Evolutionary conservation across 37 sponge, comb jelly and placozoan genomes (phyloP), one percentile per base, ranked within the genome.

Genomic region (Geodia barretti): DNA sequence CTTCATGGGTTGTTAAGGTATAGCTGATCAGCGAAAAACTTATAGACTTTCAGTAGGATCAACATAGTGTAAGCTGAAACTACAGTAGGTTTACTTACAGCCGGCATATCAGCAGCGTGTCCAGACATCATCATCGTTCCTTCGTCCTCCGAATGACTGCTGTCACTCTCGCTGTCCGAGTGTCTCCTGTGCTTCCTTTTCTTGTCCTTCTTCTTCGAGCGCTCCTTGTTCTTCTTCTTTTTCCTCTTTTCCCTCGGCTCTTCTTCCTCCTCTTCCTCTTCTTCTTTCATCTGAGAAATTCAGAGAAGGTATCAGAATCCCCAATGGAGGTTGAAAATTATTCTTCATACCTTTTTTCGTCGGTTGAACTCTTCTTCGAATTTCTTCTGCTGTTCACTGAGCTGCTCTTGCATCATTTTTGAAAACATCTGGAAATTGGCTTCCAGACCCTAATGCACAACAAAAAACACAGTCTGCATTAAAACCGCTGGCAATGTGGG

Each of bases 141-240:
- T 2, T 36, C 80, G 23, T 80, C 80, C 20, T 70, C 80, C 19
- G 80, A 80, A n/a, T 82, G 64, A 63, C 42, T 64, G 1, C 9
- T 31, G 63, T 62, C 62, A 30, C 82, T 82, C 32, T 82, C 73
- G 40, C 74, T 72, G 26, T 31, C n/a, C 20, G 32, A 35, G 26
- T 64, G 26, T 34, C 61, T 33, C 35, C 26, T 76, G 42, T n/a
- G 14, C 24, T 64, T 63, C 43, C 41, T 65, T 5, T 39, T 60
- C 1, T 40, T 23, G 40, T 64, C 36, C 25, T 43, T 20, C 29
- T 64, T 35, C 41, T 64, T 77, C 64, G 29, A 60, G 41, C 26
- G 39, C 1, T 30, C 34, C 33, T 28, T 68, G 34, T 30, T 33
- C 31, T 29, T 68, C 34, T 28, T 33, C 34, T 68, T 68, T 1